Base-by-base conservation (phyloP, 2,797 vertebrate species). In the Mareca penelope region DNA sequence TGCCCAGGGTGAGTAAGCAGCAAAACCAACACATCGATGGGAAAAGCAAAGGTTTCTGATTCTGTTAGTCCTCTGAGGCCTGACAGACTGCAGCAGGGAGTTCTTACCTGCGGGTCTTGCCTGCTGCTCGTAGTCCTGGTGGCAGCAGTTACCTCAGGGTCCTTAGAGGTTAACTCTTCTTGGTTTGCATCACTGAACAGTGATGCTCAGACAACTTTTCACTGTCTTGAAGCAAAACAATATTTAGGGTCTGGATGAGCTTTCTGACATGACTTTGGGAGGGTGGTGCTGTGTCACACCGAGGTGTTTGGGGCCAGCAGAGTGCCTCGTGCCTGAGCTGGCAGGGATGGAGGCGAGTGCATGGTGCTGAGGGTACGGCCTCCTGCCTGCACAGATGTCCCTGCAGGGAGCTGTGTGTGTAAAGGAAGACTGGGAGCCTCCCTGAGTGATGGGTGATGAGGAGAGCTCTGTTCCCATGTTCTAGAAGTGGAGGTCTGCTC, bases 301-400 rank as follows among this genome's bases (percentile, higher is more conserved):
- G 28, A 46, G 42, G 50, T 44, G 46, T 42, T 46, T 3, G 19
- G 24, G 8, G 6, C 5, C 18, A n/a, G 68, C 64, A 18, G 33
- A 63, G 48, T 16, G 22, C 53, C 50, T 67, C 3, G 5, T 42
- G 48, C 7, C 2, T 59, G 24, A 46, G 5, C 10, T 15, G 60
- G 33, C 42, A 42, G 67, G 55, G 56, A 11, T 7, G 2, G 42
- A 52, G 50, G 10, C 1, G 17, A 29, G 68, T 13, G 19, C 8
- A 0, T 59, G 2, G 0, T n/a, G 12, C 55, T 2, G 12, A n/a
- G 55, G 57, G 26, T 7, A 1, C 37, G 7, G 40, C 50, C 70
- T 7, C 22, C 10, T 16, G 22, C 40, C 67, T 42, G 12, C 2
- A 1, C 5, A 4, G 31, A 6, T 16, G 17, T 71, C 65, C 60